These are phyloP conservation scores for Trissolcus japonicus DNA, from an alignment of 2,888 invertebrate genomes.

Conservation along the genomic window DNA sequence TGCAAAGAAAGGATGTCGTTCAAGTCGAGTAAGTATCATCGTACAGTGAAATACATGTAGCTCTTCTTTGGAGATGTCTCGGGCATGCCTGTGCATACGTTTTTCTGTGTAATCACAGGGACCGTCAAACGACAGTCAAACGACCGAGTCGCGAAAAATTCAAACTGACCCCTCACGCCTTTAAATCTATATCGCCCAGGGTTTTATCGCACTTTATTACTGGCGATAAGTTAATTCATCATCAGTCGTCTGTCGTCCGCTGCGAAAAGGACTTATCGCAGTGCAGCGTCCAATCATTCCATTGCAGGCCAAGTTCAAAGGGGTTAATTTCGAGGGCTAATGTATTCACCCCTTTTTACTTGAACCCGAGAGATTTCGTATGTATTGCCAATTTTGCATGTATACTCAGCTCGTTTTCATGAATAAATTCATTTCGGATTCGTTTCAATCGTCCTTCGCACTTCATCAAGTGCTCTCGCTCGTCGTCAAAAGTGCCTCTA, in stretches of 20 bases:
- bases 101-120: conserved; percentile 44
- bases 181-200: conserved; percentile 12
- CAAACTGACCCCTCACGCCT: conserved; percentile 32
- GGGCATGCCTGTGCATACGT: conserved; percentile 72
- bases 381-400: conserved; percentile 77
- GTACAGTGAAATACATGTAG: conserved; percentile 68
- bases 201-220: conserved; percentile 44
- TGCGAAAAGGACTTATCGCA: conserved; percentile 65
- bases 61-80: conserved; percentile 69
- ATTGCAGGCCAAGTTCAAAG: conserved; percentile 72
- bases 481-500: conserved; percentile 43
- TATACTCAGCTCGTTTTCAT: conserved; percentile 73
- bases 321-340: conserved; percentile 75
- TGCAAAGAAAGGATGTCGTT: conserved; percentile 38
- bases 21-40: conserved; percentile 35
- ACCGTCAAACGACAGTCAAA: conserved; percentile 8
- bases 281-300: conserved; percentile 72
- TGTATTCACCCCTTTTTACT: conserved; percentile 77
- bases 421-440: conserved; percentile 76
- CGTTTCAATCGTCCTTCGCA: conserved; percentile 69
- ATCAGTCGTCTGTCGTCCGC: conserved; percentile 28
- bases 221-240: conserved; percentile 45
- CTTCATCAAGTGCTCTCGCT: conserved; percentile 59
- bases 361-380: conserved; percentile 76
- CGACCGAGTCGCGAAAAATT: conserved; percentile 12